Evolutionary conservation across 2,797 vertebrate species (phyloP).

Genomic region (Fistularia commersonii): DNA sequence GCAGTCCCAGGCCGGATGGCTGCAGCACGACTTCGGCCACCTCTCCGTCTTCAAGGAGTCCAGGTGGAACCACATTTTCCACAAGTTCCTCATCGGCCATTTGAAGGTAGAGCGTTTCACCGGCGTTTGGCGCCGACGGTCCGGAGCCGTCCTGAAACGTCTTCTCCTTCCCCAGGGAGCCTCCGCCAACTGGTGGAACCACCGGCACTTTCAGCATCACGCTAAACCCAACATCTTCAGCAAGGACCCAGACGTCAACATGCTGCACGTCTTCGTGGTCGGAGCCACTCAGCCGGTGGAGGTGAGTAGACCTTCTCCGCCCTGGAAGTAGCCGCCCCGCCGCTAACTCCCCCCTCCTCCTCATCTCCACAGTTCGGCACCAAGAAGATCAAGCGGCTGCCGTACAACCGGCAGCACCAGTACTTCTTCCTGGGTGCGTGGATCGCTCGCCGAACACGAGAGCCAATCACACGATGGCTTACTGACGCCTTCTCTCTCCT

Average conservation of each 20-base stretch:
- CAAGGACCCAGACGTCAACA: slow-evolving; percentile 95
- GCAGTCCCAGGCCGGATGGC: slow-evolving; percentile 86
- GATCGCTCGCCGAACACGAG: neutral
- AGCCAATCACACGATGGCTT: neutral
- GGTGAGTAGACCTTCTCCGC: slow-evolving; percentile 63
- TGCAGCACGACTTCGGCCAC: slow-evolving; percentile 87
- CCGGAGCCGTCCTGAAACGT: neutral
- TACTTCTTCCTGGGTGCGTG: slow-evolving; percentile 94
- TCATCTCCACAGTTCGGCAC: slow-evolving; percentile 82
- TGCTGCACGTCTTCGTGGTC: slow-evolving; percentile 86
- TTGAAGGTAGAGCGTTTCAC: slow-evolving; percentile 92
- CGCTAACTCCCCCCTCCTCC: slow-evolving; percentile 3
- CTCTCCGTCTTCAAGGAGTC: slow-evolving; percentile 90
- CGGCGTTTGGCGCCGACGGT: too few species aligned
- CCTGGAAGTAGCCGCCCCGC: neutral
- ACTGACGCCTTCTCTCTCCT: neutral
- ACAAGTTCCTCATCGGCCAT: slow-evolving; percentile 92
- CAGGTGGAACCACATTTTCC: slow-evolving; percentile 86
- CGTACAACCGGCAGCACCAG: slow-evolving; percentile 90
- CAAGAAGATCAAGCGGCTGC: slow-evolving; percentile 91
- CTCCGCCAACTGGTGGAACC: slow-evolving; percentile 97
- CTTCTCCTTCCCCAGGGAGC: slow-evolving; percentile 77
- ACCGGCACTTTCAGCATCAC: slow-evolving; percentile 94
- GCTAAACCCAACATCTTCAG: slow-evolving; percentile 91
- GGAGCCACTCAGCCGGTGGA: slow-evolving; percentile 88